phyloP scores from a whole-genome alignment of 2,888 invertebrate species.

The Diaphora mendica region DNA sequence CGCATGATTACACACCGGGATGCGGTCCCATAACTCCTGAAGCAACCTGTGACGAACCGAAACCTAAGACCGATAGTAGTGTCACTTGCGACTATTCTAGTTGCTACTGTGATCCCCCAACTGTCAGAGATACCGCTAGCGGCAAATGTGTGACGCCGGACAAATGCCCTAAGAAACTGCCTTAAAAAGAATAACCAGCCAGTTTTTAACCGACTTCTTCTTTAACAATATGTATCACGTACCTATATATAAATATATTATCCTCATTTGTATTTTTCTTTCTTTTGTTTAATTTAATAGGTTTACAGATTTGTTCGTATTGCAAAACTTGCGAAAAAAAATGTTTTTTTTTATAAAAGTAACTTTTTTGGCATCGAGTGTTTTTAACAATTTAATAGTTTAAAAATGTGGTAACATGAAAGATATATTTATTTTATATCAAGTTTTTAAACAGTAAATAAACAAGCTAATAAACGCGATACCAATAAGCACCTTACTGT shows the following conservation, averaged over 20 bases:
- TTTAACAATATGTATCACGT: too few relatives aligned
- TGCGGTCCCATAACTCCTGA: background rate
- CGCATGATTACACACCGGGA: background rate
- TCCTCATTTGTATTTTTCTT: background rate
- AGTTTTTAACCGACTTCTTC: background rate
- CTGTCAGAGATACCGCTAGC: background rate
- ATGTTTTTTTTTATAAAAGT: too few relatives aligned
- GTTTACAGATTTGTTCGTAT: background rate
- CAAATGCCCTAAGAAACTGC: background rate
- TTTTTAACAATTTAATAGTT: too few relatives aligned
- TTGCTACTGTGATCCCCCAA: slow-evolving; percentile 3
- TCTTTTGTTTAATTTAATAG: background rate
- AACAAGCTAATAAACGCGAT: too few relatives aligned
- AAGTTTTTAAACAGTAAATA: too few relatives aligned
- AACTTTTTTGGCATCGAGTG: too few relatives aligned
- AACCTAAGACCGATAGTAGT: background rate
- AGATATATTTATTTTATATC: too few relatives aligned
- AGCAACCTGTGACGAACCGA: background rate
- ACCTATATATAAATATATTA: background rate
- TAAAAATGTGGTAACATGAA: too few relatives aligned
- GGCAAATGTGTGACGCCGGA: background rate
- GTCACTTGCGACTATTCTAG: background rate
- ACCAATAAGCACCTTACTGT: background rate
- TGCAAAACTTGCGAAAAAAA: too few relatives aligned
- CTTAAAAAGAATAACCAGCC: background rate